Evolutionary conservation across 2,888 invertebrate species (phyloP).

Genomic region (Aproaerema taeniolella): DNA sequence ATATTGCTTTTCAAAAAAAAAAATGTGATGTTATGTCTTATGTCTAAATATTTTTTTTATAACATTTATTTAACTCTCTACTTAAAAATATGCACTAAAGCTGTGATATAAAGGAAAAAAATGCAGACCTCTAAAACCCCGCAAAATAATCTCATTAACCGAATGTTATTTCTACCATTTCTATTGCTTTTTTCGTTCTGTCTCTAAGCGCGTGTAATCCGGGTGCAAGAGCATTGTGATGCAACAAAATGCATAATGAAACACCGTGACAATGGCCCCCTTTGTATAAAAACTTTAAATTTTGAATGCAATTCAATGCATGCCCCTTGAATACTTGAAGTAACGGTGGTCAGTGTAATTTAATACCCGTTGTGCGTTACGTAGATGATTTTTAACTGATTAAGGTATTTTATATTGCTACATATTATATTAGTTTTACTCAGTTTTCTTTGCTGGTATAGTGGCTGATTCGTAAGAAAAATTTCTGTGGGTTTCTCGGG

Average conservation of each 20-base stretch:
- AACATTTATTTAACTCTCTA: too few species aligned
- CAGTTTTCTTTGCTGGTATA: too few species aligned
- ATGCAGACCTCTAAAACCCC: not conserved
- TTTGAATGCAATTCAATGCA: slow-evolving; percentile 31
- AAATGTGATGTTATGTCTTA: too few species aligned
- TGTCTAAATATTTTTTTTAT: too few species aligned
- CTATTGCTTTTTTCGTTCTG: slow-evolving; percentile 2
- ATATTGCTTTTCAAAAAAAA: not conserved
- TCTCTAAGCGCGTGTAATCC: slow-evolving; percentile 43
- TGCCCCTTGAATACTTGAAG: slow-evolving; percentile 40
- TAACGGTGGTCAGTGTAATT: slow-evolving; percentile 55
- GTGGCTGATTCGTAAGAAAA: too few species aligned
- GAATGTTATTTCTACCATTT: not conserved
- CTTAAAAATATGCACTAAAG: too few species aligned
- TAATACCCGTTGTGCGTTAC: slow-evolving; percentile 33
- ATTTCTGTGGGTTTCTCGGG: too few species aligned
- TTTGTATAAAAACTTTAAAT: slow-evolving; percentile 35
- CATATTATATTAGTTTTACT: too few species aligned
- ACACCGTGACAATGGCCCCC: slow-evolving; percentile 30
- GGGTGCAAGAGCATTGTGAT: slow-evolving; percentile 35
- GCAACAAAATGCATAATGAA: slow-evolving; percentile 27
- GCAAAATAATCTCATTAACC: slow-evolving; percentile 27
- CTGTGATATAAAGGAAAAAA: too few species aligned
- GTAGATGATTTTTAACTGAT: not conserved
- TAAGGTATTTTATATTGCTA: not conserved